phyloP scores from a whole-genome alignment of 2,797 vertebrate genomes.

The Pygocentrus nattereri region DNA sequence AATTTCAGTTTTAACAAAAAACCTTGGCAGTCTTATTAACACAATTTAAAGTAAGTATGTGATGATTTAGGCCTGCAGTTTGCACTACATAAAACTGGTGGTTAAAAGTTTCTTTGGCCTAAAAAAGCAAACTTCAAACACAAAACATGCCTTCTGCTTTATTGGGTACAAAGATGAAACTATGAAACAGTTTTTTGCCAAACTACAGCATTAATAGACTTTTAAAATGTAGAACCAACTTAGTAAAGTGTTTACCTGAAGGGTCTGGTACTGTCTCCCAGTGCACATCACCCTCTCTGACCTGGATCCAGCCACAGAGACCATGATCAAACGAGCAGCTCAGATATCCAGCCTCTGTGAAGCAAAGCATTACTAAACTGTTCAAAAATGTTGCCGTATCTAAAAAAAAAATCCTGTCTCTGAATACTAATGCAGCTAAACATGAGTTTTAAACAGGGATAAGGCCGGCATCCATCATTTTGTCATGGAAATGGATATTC shows the following conservation, averaged over 20 bases:
- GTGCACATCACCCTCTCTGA: constrained; percentile 87
- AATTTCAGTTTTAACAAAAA: no score
- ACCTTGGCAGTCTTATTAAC: no score
- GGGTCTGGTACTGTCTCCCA: constrained; percentile 89
- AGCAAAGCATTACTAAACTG: constrained; percentile 29
- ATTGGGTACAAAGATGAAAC: no score
- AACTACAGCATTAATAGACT: neutral
- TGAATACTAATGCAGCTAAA: constrained; percentile 17
- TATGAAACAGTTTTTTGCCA: neutral
- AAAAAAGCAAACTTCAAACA: no score
- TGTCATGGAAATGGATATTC: constrained; percentile 57
- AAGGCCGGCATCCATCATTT: constrained; percentile 65
- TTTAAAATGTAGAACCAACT: neutral
- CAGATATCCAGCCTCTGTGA: constrained; percentile 84
- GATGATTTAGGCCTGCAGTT: no score
- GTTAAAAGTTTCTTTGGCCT: no score
- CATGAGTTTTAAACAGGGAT: constrained; percentile 46
- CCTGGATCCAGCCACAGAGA: constrained; percentile 93
- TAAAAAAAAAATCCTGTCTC: neutral
- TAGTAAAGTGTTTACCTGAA: constrained; percentile 76
- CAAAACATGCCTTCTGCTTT: no score
- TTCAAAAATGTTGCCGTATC: constrained; percentile 19
- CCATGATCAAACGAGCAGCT: constrained; percentile 94
- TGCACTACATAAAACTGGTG: no score
- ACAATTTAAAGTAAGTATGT: no score